phyloP scores from a whole-genome alignment of 2,113 vertebrate genomes.

The Riparia riparia region DNA sequence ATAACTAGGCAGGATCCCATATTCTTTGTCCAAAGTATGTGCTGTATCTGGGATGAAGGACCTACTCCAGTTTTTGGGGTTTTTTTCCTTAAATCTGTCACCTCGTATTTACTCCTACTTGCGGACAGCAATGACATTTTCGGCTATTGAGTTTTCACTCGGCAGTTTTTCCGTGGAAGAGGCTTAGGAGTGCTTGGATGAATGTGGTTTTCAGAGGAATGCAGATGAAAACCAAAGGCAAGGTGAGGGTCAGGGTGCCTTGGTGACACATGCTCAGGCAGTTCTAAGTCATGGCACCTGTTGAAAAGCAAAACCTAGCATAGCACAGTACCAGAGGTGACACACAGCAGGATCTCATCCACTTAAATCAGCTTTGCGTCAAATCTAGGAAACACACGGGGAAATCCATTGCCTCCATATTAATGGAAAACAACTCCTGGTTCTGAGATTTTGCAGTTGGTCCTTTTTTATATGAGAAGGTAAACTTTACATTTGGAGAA shows the following conservation, averaged over 20 bases:
- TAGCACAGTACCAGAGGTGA: neutral
- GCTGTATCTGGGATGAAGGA: neutral
- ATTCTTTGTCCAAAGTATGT: neutral
- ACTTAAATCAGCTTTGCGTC: accelerated
- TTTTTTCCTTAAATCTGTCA: neutral
- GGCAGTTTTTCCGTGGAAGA: neutral
- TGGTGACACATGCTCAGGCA: neutral
- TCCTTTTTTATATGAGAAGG: neutral
- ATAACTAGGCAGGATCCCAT: neutral
- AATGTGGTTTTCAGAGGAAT: neutral
- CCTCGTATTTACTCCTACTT: neutral
- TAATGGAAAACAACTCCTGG: neutral
- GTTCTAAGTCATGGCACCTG: neutral
- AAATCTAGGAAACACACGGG: neutral
- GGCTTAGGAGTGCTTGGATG: neutral
- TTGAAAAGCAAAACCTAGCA: neutral
- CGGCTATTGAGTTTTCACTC: neutral
- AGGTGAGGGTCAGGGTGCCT: neutral
- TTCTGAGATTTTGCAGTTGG: neutral
- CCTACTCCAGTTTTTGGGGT: neutral
- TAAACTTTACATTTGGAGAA: neutral
- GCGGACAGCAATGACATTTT: neutral
- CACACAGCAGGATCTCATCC: neutral
- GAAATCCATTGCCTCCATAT: neutral
- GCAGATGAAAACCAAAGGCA: neutral